These are phyloP conservation scores for Rallus crepitans DNA, from an alignment of 2,797 vertebrate species.

Conservation along the genomic window DNA sequence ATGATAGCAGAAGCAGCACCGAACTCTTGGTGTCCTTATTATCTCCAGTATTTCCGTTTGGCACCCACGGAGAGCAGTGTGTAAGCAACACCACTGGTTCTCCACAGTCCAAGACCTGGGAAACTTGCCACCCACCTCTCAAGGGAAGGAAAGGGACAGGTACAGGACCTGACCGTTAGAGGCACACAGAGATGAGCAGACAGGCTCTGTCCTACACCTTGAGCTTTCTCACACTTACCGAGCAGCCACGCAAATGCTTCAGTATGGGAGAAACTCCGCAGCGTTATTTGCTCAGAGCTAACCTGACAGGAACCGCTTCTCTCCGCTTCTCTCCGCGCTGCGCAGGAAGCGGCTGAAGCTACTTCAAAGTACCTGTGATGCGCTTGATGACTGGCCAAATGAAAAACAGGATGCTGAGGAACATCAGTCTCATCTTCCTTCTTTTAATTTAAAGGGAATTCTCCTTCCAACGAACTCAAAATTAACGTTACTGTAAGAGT, in stretches of 20 bases:
- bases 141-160: neutral
- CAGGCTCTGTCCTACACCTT: neutral
- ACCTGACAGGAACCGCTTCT: neutral
- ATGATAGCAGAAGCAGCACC: conserved; percentile 1
- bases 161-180: neutral
- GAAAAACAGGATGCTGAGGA: neutral
- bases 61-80: neutral
- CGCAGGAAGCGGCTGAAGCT: neutral
- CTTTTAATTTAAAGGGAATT: neutral
- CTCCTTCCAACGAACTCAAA: neutral
- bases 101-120: neutral
- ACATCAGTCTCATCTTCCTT: neutral
- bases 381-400: neutral
- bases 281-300: neutral
- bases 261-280: neutral
- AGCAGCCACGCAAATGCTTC: neutral
- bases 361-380: neutral
- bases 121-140: neutral
- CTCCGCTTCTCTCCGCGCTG: neutral
- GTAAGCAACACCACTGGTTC: neutral
- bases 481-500: neutral
- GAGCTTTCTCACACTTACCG: neutral
- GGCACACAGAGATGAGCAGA: neutral
- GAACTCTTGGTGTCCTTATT: conserved; percentile 1
- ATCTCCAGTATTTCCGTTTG: conserved; percentile 1